phyloP scores from a whole-genome alignment of 2,888 invertebrate genomes.

The Frankliniella fusca region DNA sequence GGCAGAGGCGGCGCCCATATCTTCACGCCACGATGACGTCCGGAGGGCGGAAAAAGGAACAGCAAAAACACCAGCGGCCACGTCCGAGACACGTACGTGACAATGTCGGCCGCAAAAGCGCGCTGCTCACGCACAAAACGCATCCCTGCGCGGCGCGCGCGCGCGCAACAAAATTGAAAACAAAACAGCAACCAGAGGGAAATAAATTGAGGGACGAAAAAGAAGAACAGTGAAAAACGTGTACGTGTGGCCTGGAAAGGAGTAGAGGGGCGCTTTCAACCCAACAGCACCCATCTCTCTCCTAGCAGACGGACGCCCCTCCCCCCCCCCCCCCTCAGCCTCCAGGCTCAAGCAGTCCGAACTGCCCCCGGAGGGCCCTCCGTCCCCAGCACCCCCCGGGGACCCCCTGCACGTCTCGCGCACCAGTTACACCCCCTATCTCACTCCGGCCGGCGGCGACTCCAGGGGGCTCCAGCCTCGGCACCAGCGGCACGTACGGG shows the following conservation, averaged over 20 bases:
- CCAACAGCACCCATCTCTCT: not conserved
- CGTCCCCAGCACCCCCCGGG: no score
- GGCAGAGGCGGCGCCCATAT: not conserved
- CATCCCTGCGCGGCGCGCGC: not conserved
- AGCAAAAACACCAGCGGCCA: no score
- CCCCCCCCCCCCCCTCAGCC: not conserved
- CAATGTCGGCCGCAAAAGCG: not conserved
- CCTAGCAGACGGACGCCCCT: not conserved
- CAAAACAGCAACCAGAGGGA: not conserved
- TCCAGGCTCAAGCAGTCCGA: not conserved
- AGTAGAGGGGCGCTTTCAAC: not conserved
- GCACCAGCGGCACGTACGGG: not conserved
- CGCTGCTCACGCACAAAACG: not conserved
- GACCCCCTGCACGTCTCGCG: not conserved
- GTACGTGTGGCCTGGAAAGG: not conserved
- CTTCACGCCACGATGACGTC: not conserved
- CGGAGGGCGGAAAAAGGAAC: not conserved
- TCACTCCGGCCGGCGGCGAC: no score
- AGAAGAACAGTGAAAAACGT: not conserved
- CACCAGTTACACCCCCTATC: slow-evolving; percentile 1
- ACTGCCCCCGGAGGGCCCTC: not conserved
- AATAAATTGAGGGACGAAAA: not conserved
- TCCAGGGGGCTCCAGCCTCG: no score
- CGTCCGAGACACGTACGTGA: not conserved
- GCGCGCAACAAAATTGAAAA: not conserved